Evolutionary conservation across 2,113 vertebrate species (phyloP).

Genomic region (Neolamprologus sp.): DNA sequence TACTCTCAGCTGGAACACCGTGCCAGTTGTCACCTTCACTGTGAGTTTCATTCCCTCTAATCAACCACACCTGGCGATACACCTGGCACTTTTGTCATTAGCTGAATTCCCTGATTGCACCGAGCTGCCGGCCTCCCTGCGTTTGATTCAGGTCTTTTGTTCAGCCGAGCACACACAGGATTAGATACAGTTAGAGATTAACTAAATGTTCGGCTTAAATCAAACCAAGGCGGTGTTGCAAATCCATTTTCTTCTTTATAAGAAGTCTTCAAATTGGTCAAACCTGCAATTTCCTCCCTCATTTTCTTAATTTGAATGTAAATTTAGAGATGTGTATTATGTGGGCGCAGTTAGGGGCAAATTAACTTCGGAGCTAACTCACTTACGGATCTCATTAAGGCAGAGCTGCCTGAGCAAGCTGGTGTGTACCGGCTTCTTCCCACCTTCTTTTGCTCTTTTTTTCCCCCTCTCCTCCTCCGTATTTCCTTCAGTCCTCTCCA

Average conservation of each 20-base stretch:
- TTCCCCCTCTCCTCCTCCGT: neutral
- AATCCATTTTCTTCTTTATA: neutral
- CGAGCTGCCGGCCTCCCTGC: neutral
- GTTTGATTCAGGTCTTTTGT: constrained; percentile 22
- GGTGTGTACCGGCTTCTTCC: neutral
- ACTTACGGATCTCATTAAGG: constrained; percentile 56
- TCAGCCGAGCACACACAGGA: neutral
- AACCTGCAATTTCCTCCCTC: neutral
- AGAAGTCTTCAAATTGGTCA: neutral
- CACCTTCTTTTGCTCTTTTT: neutral
- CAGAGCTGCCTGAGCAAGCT: constrained; percentile 34
- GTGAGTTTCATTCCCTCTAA: constrained; percentile 49
- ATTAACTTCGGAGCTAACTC: constrained; percentile 49
- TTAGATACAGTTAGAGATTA: neutral
- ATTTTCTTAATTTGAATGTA: constrained; percentile 3
- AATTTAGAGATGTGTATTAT: constrained; percentile 7
- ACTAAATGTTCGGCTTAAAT: neutral
- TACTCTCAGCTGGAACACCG: constrained; percentile 34
- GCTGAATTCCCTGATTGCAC: constrained; percentile 49
- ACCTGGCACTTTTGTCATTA: constrained; percentile 62
- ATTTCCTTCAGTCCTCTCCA: neutral
- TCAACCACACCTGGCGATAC: constrained; percentile 68
- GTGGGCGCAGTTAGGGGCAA: constrained; percentile 27
- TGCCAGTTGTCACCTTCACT: constrained; percentile 51
- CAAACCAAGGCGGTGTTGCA: neutral